Evolutionary conservation across 2,888 invertebrate genomes (phyloP).

Genomic region (Neoitamus cyanurus): DNA sequence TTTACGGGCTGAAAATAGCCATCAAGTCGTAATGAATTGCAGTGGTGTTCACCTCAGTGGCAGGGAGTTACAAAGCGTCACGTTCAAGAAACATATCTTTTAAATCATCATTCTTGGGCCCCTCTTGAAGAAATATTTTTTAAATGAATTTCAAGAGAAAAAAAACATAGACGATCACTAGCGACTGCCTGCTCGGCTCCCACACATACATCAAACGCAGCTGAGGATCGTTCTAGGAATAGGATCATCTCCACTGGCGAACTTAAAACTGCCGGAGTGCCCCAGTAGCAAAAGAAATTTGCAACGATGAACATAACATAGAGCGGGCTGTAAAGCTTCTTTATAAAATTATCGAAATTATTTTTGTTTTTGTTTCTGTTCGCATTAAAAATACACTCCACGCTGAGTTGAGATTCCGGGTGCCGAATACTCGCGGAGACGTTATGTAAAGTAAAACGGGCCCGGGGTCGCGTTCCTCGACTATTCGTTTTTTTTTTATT

Average conservation of each 20-base stretch:
- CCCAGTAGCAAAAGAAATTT: slow-evolving; percentile 65
- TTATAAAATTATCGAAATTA: slow-evolving; percentile 32
- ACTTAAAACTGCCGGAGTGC: neutral
- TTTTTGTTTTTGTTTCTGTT: slow-evolving; percentile 39
- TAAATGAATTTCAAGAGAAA: neutral
- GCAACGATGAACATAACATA: slow-evolving; percentile 62
- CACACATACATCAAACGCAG: neutral
- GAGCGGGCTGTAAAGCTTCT: slow-evolving; percentile 36
- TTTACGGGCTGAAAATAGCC: slow-evolving; percentile 25
- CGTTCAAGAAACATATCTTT: neutral
- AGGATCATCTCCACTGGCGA: neutral
- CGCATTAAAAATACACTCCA: slow-evolving; percentile 9
- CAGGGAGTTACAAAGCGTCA: neutral
- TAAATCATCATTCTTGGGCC: neutral
- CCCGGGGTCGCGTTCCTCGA: slow-evolving; percentile 38
- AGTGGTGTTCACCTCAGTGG: neutral
- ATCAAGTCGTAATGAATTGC: neutral
- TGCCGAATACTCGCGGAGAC: neutral
- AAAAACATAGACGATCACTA: neutral
- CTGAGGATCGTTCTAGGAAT: slow-evolving; percentile 25
- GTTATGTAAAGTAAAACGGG: slow-evolving; percentile 42
- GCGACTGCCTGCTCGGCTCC: neutral
- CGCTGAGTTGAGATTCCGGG: neutral
- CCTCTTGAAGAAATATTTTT: slow-evolving; percentile 6
- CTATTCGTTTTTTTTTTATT: neutral